Conservation (phyloP, 1,140 invertebrate species). For the Hyposmocoma kahamanoa region DNA sequence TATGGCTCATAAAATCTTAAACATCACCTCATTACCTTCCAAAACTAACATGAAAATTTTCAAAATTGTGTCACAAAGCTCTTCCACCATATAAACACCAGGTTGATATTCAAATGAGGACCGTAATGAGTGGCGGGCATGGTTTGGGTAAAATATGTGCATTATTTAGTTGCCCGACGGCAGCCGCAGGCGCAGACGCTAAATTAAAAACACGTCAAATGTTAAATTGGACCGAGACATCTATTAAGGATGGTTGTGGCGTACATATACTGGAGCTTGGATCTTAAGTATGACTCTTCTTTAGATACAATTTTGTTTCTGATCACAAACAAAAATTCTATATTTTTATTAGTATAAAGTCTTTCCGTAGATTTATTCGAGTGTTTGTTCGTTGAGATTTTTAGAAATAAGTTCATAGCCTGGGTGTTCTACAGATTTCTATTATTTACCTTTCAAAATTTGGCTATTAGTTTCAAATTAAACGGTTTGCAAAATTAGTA, state of each 20-base stretch:
- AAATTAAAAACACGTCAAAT: constrained; percentile 73
- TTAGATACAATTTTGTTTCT: too few species aligned
- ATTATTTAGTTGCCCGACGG: constrained; percentile 64
- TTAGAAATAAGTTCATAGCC: too few species aligned
- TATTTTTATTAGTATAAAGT: too few species aligned
- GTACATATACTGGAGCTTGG: background rate
- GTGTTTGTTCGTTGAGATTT: too few species aligned
- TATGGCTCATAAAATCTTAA: too few species aligned
- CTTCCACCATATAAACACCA: background rate
- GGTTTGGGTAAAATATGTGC: constrained; percentile 64
- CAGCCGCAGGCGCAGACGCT: constrained; percentile 61
- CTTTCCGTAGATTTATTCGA: too few species aligned
- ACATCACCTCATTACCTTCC: constrained; percentile 3
- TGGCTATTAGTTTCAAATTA: too few species aligned
- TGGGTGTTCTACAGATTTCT: too few species aligned
- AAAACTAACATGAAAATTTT: background rate
- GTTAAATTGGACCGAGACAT: constrained; percentile 71
- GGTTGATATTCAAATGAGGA: constrained; percentile 58
- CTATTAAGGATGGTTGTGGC: constrained; percentile 50
- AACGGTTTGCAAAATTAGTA: too few species aligned
- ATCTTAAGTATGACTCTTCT: too few species aligned
- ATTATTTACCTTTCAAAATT: too few species aligned
- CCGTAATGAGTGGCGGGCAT: constrained; percentile 58
- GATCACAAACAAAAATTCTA: too few species aligned
- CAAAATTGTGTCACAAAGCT: constrained; percentile 10